Evolutionary conservation across 2,113 vertebrate species (phyloP), one percentile per base, ranked within the genome.

Genomic region (Nicator chloris): DNA sequence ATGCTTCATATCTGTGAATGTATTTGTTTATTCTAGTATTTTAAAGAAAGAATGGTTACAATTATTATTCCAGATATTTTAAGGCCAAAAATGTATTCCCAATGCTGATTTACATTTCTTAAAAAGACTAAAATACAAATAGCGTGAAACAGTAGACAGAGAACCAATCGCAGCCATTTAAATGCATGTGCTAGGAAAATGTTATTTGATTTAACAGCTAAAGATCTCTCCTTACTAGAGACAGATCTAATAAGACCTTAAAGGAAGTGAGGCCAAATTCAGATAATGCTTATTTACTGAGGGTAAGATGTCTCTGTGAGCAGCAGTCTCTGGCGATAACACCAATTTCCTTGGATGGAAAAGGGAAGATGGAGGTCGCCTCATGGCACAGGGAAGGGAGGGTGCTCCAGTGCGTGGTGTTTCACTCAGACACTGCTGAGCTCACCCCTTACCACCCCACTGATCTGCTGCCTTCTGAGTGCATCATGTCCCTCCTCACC

Each of bases 201-300:
- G 15, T 76, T 90, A 90, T 63, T 84, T 44, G 33, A 30, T 84
- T 91, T 82, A 93, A 54, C 87, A 92, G 37, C 59, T 89, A 65
- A 92, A 96, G 84, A 91, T 80, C 59, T 69, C 96, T 91, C 33
- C 37, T 82, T 94, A 65, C 39, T 18, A 91, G 70, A 82, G 64
- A 57, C 57, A 73, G 70, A 92, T 90, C 54, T 79, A 95, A 59
- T 77, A 76, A 89, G 78, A 77, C 68, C 80, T 94, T 85, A 77
- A 91, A 88, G 79, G 71, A 86, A 57, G 40, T 24, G 66, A 95
- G 39, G 61, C 82, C 86, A 64, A 90, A 94, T 93, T 95, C 82
- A 70, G 51, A 63, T 91, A 82, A 91, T 70, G 44, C 56, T 83
- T 63, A 56, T 90, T 19, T 81, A 33, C 75, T 42, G 78, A 80